Percentiles rank a stretch among this genome's conserved stretches.
Conservation (phyloP, 2,888 invertebrate genomes). For the Lumbricus terrestris region DNA sequence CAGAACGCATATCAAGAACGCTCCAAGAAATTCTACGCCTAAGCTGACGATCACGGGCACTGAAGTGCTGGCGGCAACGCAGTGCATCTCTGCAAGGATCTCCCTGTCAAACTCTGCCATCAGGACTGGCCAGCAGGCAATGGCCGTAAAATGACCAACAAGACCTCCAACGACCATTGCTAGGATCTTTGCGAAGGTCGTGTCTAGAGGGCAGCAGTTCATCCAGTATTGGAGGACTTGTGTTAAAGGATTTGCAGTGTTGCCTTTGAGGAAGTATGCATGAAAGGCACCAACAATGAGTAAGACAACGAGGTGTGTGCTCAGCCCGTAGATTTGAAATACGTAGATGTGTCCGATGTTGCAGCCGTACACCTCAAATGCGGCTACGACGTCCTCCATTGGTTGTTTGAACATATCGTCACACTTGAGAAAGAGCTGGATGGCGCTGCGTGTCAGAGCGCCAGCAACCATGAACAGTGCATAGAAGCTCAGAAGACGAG, state of each 20-base stretch:
- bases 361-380: slow-evolving; percentile 3
- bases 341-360: not conserved
- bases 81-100: not conserved
- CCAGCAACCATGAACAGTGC: not conserved
- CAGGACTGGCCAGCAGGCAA: not conserved
- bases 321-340: not conserved
- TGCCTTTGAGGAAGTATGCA: not conserved
- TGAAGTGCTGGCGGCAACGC: not conserved
- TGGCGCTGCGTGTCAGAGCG: not conserved
- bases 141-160: not conserved
- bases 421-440: not conserved
- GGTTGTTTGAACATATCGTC: not conserved
- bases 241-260: not conserved
- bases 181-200: not conserved
- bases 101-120: not conserved
- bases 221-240: not conserved
- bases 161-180: not conserved
- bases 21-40: not conserved
- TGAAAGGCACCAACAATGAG: not conserved
- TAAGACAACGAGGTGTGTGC: not conserved
- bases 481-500: not conserved
- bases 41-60: not conserved
- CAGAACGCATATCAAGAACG: not conserved
- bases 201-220: not conserved
- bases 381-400: not conserved